Percentiles rank a stretch among this genome's conserved stretches.
Conservation (phyloP, 2,888 invertebrate species). For the Syritta pipiens region DNA sequence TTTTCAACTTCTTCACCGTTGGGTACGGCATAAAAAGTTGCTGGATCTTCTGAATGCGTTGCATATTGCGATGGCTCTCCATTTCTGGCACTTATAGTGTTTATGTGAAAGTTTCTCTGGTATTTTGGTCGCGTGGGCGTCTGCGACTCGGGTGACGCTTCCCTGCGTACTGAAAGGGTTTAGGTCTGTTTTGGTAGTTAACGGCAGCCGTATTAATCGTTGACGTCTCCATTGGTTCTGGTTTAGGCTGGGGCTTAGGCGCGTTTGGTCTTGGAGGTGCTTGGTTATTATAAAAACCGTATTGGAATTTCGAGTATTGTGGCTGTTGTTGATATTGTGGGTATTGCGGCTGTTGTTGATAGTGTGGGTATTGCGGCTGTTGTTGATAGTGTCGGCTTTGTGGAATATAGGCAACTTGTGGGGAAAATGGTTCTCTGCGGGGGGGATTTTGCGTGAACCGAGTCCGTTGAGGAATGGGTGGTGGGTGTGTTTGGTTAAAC, state of each 20-base stretch:
- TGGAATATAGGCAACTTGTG: slow-evolving; percentile 10
- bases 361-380: neutral
- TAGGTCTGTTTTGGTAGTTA: slow-evolving; percentile 46
- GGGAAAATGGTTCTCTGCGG: neutral
- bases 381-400: slow-evolving; percentile 1
- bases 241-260: slow-evolving; percentile 13
- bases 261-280: neutral
- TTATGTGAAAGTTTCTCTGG: slow-evolving; percentile 38
- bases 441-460: neutral
- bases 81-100: neutral
- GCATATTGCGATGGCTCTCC: slow-evolving; percentile 1
- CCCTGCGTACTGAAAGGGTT: slow-evolving; percentile 9
- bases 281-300: neutral
- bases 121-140: slow-evolving; percentile 5
- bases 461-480: neutral
- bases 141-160: slow-evolving; percentile 27
- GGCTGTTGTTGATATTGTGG: neutral
- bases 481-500: neutral
- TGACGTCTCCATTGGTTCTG: slow-evolving; percentile 22
- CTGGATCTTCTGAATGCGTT: slow-evolving; percentile 12
- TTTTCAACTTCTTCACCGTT: slow-evolving; percentile 11
- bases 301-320: neutral
- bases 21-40: neutral
- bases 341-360: neutral
- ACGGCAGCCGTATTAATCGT: slow-evolving; percentile 1